Evolutionary conservation across 2,797 vertebrate genomes (phyloP), one percentile per base, ranked within the genome.

Genomic region (Tragopan temminckii): DNA sequence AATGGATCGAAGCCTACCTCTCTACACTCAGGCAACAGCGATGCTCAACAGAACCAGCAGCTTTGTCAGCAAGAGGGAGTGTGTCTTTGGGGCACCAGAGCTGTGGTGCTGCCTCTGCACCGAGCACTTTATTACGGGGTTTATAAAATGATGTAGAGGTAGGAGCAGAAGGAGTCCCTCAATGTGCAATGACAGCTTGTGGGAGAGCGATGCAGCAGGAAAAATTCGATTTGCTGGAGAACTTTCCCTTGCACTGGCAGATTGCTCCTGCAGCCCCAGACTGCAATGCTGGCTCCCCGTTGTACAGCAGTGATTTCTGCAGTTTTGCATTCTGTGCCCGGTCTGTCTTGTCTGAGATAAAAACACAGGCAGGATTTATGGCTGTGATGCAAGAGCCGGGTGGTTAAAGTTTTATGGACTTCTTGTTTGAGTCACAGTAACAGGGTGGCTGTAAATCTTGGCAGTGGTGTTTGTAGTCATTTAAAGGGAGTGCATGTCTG

Each of bases 341-440:
- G 38, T 2, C 11, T 38, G 58, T 20, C 67, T 75, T 55, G 48
- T 6, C 88, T 59, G 70, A 8, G 33, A 15, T 15, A 24, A 70
- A 70, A 69, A 8, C 38, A 45, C 20, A 14, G 21, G 2, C 1
- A 1, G 38, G 8, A 77, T 82, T 94, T 57, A 85, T 31, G 74
- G 68, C 15, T 77, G 35, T 24, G 67, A n/a, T 38, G 75, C 84
- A 64, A 64, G 75, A 63, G 11, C 43, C 11, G 45, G 29, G 33
- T 89, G 76, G 29, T 77, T 62, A 85, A 92, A 82, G 23, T 87
- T 96, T 94, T 71, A 78, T 82, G 84, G 94, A 68, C 75, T 87
- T 67, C 80, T 79, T 40, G 74, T 27, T 64, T 86, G 75, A 92
- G 78, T 20, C 81, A 45, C 57, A 61, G 81, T 12, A 63, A 9